Base-by-base conservation (phyloP, 2,888 invertebrate genomes). In the Nomada flava region DNA sequence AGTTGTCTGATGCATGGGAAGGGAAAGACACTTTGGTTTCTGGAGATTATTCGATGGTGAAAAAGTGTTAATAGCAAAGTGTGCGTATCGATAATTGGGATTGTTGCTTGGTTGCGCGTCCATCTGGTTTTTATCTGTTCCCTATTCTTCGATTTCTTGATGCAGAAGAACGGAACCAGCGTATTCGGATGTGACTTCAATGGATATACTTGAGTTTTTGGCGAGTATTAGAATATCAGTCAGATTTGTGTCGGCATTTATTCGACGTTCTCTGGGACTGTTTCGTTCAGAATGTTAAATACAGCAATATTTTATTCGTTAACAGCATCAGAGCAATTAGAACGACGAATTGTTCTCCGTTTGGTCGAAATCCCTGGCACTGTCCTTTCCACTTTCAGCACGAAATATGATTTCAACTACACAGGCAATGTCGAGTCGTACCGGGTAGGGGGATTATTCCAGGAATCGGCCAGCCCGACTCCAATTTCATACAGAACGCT, bases 21-120 rank as follows among this genome's bases (percentile, higher is more conserved):
- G 52, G 52, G 57, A 72, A 81, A 72, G 65, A 82, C 70, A 74
- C 76, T 60, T 69, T 36, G 18, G 65, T 42, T 69, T 50, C 57
- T 55, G 55, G 13, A 23, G 47, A 29, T 72, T 57, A 7, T 2
- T 65, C n/a, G 44, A 3, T 36, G 23, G 11, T 36, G 1, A 13
- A 65, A 55, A 57, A 55, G 23, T 20, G 29, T 57, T 72, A n/a
- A 10, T 55, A 20, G 64, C 29, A n/a, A 47, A 20, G 36, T 57
- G 62, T 69, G 62, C 60, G 36, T 63, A 55, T 23, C 18, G 47
- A 55, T 36, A 60, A 67, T 55, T 44, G 13, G 13, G 44, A 29
- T 77, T 65, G 57, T 64, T 65, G 52, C 64, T 76, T 13, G 42
- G 36, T 36, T 36, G 7, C 36, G 36, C 36, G 36, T 36, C 36